These are phyloP conservation scores for Mizuhopecten yessoensis DNA, from an alignment of 1,140 invertebrate genomes.

Conservation along the genomic window DNA sequence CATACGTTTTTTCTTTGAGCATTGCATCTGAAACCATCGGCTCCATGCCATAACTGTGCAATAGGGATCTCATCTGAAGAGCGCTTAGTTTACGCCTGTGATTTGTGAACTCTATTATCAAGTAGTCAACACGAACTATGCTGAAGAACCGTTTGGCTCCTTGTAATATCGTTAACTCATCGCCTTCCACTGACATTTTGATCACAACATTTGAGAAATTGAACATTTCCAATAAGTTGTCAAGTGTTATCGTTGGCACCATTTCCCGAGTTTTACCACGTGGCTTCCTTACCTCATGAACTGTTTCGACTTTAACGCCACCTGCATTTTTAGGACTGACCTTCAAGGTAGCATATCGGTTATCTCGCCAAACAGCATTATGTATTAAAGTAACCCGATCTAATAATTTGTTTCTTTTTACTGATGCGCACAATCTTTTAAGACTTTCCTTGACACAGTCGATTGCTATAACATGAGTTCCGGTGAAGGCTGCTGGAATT, in stretches of 20 bases:
- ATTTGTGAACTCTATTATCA: background rate
- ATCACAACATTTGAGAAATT: background rate
- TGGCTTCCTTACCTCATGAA: background rate
- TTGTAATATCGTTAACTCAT: background rate
- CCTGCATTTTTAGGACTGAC: background rate
- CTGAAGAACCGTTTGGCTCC: background rate
- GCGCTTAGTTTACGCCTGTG: background rate
- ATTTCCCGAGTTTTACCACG: background rate
- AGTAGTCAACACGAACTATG: background rate
- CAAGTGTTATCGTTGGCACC: background rate
- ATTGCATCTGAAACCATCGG: slow-evolving; percentile 12
- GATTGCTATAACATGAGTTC: background rate
- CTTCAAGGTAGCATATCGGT: background rate
- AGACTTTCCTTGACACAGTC: slow-evolving; percentile 2
- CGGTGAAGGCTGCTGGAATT: background rate
- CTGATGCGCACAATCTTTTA: background rate
- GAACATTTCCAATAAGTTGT: background rate
- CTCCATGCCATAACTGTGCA: background rate
- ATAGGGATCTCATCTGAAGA: background rate
- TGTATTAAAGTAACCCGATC: background rate
- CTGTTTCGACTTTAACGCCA: background rate
- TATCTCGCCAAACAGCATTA: slow-evolving; percentile 17
- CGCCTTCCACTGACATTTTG: slow-evolving; percentile 10
- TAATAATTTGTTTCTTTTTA: background rate
- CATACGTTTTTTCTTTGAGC: background rate